A percentile compares a stretch with the other conserved stretches of the same genome.
phyloP scores from a whole-genome alignment of 2,888 invertebrate genomes.

The Dicyrtomina minuta region DNA sequence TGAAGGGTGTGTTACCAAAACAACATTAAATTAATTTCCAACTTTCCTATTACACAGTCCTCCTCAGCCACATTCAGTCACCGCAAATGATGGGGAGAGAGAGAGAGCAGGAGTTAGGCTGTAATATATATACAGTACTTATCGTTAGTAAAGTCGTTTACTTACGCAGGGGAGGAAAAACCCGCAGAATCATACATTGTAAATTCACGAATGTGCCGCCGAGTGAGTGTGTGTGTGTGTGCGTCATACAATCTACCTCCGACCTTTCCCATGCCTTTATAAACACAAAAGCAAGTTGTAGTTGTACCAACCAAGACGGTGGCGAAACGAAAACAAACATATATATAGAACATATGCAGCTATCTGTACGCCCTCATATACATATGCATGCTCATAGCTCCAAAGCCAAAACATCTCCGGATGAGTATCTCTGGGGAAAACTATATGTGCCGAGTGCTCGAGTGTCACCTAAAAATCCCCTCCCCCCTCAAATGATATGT shows the following conservation, averaged over 20 bases:
- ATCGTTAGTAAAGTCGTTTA: too few relatives aligned
- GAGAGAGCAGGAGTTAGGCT: conserved; percentile 1
- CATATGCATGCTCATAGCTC: neutral
- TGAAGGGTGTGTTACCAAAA: neutral
- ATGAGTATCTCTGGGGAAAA: neutral
- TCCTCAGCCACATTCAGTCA: neutral
- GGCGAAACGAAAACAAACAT: neutral
- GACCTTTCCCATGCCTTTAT: conserved; percentile 5
- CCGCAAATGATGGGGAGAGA: neutral
- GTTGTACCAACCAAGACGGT: neutral
- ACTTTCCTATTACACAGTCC: neutral
- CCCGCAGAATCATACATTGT: conserved; percentile 4
- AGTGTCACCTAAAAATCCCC: too few relatives aligned
- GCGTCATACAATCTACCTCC: conserved; percentile 18
- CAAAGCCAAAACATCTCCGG: neutral
- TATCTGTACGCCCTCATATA: neutral
- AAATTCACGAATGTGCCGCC: conserved; percentile 4
- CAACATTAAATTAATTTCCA: neutral
- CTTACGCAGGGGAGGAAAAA: neutral
- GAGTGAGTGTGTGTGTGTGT: too few relatives aligned
- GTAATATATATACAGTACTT: too few relatives aligned
- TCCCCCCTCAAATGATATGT: too few relatives aligned
- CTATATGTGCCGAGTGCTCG: neutral
- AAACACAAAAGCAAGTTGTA: too few relatives aligned
- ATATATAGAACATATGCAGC: too few relatives aligned